A percentile compares a stretch with the other conserved stretches of the same genome.
Evolutionary conservation across 2,113 vertebrate genomes (phyloP).

Genomic region (Ornithorhynchus anatinus): DNA sequence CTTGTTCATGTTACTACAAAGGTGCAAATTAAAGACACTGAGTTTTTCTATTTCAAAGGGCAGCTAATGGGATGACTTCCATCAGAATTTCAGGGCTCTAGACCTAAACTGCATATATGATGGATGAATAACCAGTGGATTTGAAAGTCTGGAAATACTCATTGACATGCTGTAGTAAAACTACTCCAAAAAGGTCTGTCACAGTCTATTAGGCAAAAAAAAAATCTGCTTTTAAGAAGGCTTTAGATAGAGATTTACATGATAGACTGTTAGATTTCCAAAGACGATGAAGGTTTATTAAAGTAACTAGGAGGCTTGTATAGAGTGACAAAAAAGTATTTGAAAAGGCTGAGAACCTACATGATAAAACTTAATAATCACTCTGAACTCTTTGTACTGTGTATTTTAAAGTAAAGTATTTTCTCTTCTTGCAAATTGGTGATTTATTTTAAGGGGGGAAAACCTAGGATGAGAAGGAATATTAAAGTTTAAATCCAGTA

Average conservation of each 20-base stretch:
- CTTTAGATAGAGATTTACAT: constrained; percentile 26
- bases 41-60: constrained; percentile 41
- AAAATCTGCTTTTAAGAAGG: not conserved
- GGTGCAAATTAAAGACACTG: constrained; percentile 34
- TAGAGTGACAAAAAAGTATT: too few relatives aligned
- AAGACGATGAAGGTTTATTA: too few relatives aligned
- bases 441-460: too few relatives aligned
- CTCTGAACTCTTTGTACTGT: too few relatives aligned
- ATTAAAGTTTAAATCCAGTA: too few relatives aligned
- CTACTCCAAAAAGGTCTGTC: not conserved
- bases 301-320: too few relatives aligned
- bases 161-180: not conserved
- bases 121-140: constrained; percentile 50
- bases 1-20: constrained; percentile 10
- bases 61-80: constrained; percentile 33
- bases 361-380: too few relatives aligned
- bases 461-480: too few relatives aligned
- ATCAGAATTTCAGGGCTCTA: constrained; percentile 33
- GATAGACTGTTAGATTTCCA: not conserved
- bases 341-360: too few relatives aligned
- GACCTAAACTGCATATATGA: constrained; percentile 22
- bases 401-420: too few relatives aligned
- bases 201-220: not conserved
- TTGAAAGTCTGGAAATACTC: constrained; percentile 26
- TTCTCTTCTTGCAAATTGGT: too few relatives aligned